Base-by-base conservation (phyloP, 2,797 vertebrate species). In the Argyrosomus regius region DNA sequence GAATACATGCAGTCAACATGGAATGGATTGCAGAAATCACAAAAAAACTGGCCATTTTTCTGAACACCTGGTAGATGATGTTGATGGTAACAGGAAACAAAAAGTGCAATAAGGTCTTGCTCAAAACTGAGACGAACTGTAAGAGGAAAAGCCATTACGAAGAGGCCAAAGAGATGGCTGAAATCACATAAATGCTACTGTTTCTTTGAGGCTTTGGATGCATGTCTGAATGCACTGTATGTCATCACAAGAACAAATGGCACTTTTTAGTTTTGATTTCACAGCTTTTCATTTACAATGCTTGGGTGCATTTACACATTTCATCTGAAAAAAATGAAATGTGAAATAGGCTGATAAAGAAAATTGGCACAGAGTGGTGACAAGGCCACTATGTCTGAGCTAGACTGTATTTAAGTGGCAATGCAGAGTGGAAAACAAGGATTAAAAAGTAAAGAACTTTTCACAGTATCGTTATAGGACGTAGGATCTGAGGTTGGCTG, bases 351-450 rank as follows among this genome's bases (percentile, higher is more conserved):
- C 83, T 80, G 72, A 88, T 88, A 87, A 90, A 89, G 84, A 83
- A 75, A 92, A 89, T 70, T 92, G 96, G 96, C 95, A 96, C 95
- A 93, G 77, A 91, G 92, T 91, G 95, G 94, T 95, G 83, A 92
- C 92, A 96, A 96, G 95, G 94, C 95, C 92, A 93, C 91, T 91
- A 89, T 89, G 87, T 92, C 83, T 73, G 87, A 94, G 84, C 90
- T 91, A 87, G 86, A 90, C 81, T 85, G 83, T 77, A 77, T 81
- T 90, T 78, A 67, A 84, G 80, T 79, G 81, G 80, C 65, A 68
- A 78, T 49, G 17, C 28, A 67, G 72, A 87, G 74, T 75, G 83
- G 66, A 80, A 80, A 89, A 78, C 35, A 4, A 71, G 20, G 54
- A 69, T 78, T 59, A 49, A 31, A 80, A 84, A 82, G 60, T 72